Base-by-base conservation (phyloP, 2,797 vertebrate genomes). In the Anabas testudineus region DNA sequence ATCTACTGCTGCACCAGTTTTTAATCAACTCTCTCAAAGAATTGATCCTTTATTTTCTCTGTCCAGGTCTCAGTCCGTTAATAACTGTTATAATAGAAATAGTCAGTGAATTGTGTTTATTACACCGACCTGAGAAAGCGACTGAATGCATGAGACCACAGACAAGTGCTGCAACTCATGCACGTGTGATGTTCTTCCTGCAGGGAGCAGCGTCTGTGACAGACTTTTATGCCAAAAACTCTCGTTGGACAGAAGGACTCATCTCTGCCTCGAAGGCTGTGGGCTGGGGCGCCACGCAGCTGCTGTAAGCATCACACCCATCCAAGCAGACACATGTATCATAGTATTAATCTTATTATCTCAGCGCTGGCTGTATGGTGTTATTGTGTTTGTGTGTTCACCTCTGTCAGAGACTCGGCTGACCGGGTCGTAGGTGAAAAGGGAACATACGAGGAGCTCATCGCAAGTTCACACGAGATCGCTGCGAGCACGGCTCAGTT, bases 191-290 rank as follows among this genome's bases (percentile, higher is more conserved):
- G 3, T 22, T 37, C 41, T 5, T n/a, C 53, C 36, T 10, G 3
- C 64, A 99, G 98, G 97, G 97, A 0, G 95, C 94, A 0, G 95
- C 96, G 0, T 96, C 98, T 12, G 91, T 94, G 13, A 96, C 96
- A 36, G 98, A 99, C 18, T 99, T 99, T 81, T 99, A 99, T 2
- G 98, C 96, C 85, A 97, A 95, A 93, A 99, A 99, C 87, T 99
- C 98, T 24, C 93, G 97, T 24, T 99, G 98, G 98, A 99, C 97
- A 0, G 97, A 99, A 83, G 98, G 98, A 7, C 95, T 99, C 37
- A 97, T 99, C 85, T 99, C 97, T 0, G 98, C 98, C n/a, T 97
- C 98, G 32, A 99, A 99, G 88, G 96, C 97, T 0, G 98, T 99
- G 39, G 98, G 98, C 76, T 99, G 97, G 97, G 97, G 96, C 47